A percentile compares a stretch with the other conserved stretches of the same genome.
phyloP scores from a whole-genome alignment of 1,140 invertebrate genomes.

The Papilio polytes region DNA sequence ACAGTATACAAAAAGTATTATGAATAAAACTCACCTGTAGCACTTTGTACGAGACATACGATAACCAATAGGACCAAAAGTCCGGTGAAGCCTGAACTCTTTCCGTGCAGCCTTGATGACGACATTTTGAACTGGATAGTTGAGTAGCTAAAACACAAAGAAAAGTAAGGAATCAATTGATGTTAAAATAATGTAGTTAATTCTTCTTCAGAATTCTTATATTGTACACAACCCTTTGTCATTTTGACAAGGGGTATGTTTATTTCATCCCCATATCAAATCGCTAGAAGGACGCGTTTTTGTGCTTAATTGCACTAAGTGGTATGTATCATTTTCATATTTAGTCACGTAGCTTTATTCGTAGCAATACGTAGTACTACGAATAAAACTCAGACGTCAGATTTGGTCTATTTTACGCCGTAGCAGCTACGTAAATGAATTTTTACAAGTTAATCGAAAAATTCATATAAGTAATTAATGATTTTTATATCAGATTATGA shows the following conservation, averaged over 20 bases:
- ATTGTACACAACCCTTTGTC: not conserved
- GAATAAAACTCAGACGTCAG: too few relatives aligned
- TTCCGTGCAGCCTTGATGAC: constrained; percentile 1
- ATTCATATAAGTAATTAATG: not conserved
- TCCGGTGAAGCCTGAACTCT: constrained; percentile 43
- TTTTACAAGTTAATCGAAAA: not conserved
- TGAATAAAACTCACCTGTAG: constrained; percentile 52
- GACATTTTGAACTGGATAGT: too few relatives aligned
- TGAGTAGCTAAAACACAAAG: too few relatives aligned
- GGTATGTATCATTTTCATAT: not conserved
- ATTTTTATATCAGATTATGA: too few relatives aligned
- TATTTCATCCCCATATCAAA: not conserved
- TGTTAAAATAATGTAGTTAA: too few relatives aligned
- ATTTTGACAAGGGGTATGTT: constrained; percentile 16
- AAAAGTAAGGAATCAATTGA: too few relatives aligned
- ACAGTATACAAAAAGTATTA: not conserved
- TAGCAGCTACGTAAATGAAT: not conserved
- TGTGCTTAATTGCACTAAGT: too few relatives aligned
- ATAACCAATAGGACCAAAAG: constrained; percentile 50
- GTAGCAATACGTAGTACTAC: not conserved
- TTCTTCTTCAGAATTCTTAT: not conserved
- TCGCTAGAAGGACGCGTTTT: not conserved
- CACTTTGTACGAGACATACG: constrained; percentile 54
- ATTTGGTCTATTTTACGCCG: not conserved
- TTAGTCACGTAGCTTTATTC: not conserved